phyloP scores from a whole-genome alignment of 2,113 vertebrate genomes.

The Psammodynastes pulverulentus region DNA sequence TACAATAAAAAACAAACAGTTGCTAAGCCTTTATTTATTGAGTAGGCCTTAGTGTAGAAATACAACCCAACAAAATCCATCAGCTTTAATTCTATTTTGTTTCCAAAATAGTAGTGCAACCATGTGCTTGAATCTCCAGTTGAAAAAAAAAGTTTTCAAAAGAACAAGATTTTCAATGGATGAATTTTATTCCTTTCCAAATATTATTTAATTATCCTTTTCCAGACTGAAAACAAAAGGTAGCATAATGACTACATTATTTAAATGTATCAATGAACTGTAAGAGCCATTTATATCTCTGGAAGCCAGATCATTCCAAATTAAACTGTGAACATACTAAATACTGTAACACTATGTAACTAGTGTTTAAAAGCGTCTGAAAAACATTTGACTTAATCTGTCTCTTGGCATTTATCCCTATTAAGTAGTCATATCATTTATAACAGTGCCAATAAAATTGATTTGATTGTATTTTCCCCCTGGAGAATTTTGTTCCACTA shows the following conservation, averaged over 20 bases:
- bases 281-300: background rate
- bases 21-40: background rate
- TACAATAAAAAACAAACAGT: background rate
- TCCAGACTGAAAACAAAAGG: background rate
- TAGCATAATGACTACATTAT: background rate
- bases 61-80: background rate
- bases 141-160: background rate
- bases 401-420: slow-evolving; percentile 31
- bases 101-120: background rate
- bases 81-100: background rate
- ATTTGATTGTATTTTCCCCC: slow-evolving; percentile 34
- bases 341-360: slow-evolving; percentile 12
- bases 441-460: slow-evolving; percentile 28
- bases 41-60: background rate
- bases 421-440: slow-evolving; percentile 28
- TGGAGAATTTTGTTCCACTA: slow-evolving; percentile 29
- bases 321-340: slow-evolving; percentile 3
- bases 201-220: background rate
- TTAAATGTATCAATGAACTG: background rate
- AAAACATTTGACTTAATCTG: slow-evolving; percentile 31
- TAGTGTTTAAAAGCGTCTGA: slow-evolving; percentile 15
- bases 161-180: background rate
- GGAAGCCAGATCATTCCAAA: background rate
- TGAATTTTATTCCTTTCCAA: background rate
- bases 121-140: background rate